Conservation (phyloP, 2,888 invertebrate genomes). For the Psococerastis gibbosa region DNA sequence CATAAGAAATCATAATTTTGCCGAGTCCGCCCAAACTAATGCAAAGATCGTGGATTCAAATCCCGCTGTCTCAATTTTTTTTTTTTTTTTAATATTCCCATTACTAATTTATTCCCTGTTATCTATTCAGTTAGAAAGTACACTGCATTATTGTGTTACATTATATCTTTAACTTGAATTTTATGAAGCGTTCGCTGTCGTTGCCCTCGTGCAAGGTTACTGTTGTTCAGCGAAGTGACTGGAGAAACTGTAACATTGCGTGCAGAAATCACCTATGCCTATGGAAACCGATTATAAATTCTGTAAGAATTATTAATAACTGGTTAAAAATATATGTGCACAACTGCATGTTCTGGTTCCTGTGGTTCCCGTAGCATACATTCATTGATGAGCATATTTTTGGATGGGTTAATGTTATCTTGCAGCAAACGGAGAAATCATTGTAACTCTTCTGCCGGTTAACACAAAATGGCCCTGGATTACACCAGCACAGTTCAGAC, state of each 20-base stretch:
- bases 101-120: neutral
- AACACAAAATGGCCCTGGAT: slow-evolving; percentile 85
- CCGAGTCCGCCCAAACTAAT: too few species aligned
- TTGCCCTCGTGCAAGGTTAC: too few species aligned
- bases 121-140: too few species aligned
- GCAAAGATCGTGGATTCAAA: too few species aligned
- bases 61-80: slow-evolving; percentile 1
- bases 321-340: neutral
- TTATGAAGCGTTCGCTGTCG: too few species aligned
- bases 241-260: too few species aligned
- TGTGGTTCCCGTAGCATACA: slow-evolving; percentile 5
- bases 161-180: too few species aligned
- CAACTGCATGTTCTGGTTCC: slow-evolving; percentile 6
- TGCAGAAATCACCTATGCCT: too few species aligned
- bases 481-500: slow-evolving; percentile 75
- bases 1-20: too few species aligned
- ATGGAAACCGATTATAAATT: neutral
- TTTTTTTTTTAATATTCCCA: slow-evolving; percentile 7
- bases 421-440: slow-evolving; percentile 76
- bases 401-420: too few species aligned
- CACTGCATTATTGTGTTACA: too few species aligned
- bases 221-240: too few species aligned
- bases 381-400: slow-evolving; percentile 2
- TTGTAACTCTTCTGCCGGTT: slow-evolving; percentile 73
- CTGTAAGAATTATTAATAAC: neutral